These are phyloP conservation scores for Tenthredo notha DNA, from an alignment of 2,888 invertebrate species.

Conservation along the genomic window DNA sequence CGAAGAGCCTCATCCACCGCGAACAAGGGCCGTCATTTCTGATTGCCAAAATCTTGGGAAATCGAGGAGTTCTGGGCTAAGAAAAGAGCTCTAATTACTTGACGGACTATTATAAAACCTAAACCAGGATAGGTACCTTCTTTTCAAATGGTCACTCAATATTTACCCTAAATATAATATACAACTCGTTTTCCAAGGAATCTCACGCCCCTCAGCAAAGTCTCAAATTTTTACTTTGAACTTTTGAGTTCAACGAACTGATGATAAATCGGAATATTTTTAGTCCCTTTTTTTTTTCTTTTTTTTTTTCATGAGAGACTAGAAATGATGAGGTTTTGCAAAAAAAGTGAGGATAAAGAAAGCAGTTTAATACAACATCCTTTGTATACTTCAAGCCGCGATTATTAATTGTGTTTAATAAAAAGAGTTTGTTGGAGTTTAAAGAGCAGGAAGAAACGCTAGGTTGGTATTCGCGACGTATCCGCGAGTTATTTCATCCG, in stretches of 20 bases:
- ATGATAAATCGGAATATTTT: too few species aligned
- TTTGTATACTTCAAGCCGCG: too few species aligned
- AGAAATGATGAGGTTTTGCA: too few species aligned
- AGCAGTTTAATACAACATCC: too few species aligned
- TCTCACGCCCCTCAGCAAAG: too few species aligned
- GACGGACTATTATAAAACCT: not conserved
- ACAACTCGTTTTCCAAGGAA: not conserved
- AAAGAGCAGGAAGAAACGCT: not conserved
- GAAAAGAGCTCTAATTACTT: conserved; percentile 21
- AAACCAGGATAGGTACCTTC: not conserved
- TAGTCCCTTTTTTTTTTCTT: too few species aligned
- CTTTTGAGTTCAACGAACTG: too few species aligned
- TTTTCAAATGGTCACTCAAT: not conserved
- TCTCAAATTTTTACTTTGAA: too few species aligned
- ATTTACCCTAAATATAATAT: not conserved
- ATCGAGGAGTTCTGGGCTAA: not conserved
- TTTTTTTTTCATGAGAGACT: too few species aligned
- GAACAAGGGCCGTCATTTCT: conserved; percentile 35
- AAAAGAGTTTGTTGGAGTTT: not conserved
- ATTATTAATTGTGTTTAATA: not conserved
- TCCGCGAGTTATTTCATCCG: not conserved
- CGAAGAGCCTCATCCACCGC: conserved; percentile 24
- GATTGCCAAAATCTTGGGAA: conserved; percentile 31
- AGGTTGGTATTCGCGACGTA: not conserved
- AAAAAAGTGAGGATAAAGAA: too few species aligned